Conservation (phyloP, 30 jellyfish, hydroid and myxozoan genomes). For the Haliclystus octoradiatus region DNA sequence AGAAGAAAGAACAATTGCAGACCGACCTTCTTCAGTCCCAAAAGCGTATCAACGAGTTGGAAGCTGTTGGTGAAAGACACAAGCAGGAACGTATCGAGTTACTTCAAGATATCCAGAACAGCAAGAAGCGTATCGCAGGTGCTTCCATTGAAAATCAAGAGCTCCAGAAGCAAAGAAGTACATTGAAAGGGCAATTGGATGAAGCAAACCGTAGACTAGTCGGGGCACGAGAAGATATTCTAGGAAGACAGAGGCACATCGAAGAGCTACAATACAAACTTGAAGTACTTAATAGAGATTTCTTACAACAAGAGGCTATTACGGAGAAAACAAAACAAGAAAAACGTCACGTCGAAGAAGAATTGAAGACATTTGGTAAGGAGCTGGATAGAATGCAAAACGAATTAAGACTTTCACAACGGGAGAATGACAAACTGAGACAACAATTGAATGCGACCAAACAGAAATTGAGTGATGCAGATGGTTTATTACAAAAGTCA, state of each 20-base stretch:
- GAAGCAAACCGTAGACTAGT: slow-evolving; percentile 67
- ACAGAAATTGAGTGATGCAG: slow-evolving; percentile 63
- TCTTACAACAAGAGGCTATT: slow-evolving; percentile 63
- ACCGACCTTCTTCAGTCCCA: slow-evolving; percentile 64
- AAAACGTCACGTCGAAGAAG: slow-evolving; percentile 72
- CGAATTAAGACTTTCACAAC: slow-evolving; percentile 43
- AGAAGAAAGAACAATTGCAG: slow-evolving; percentile 90
- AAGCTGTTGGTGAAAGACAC: slow-evolving; percentile 67
- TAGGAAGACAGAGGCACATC: slow-evolving; percentile 53
- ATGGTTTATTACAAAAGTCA: slow-evolving; percentile 50
- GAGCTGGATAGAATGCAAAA: slow-evolving; percentile 70
- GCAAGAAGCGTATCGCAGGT: slow-evolving; percentile 61
- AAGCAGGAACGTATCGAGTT: slow-evolving; percentile 84
- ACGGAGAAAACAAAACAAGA: slow-evolving; percentile 78
- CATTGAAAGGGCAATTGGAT: slow-evolving; percentile 54
- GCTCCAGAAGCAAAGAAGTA: slow-evolving; percentile 36
- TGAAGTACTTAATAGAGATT: slow-evolving; percentile 70
- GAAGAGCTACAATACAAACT: slow-evolving; percentile 90
- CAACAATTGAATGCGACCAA: slow-evolving; percentile 34
- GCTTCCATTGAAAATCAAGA: slow-evolving; percentile 64
- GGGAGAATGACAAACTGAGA: slow-evolving; percentile 69
- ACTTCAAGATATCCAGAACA: slow-evolving; percentile 63
- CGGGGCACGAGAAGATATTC: slow-evolving; percentile 62
- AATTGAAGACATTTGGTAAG: slow-evolving; percentile 61
- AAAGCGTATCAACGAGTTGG: slow-evolving; percentile 77